Base-by-base conservation (phyloP, 2,113 vertebrate species). In the Pangasianodon hypophthalmus region DNA sequence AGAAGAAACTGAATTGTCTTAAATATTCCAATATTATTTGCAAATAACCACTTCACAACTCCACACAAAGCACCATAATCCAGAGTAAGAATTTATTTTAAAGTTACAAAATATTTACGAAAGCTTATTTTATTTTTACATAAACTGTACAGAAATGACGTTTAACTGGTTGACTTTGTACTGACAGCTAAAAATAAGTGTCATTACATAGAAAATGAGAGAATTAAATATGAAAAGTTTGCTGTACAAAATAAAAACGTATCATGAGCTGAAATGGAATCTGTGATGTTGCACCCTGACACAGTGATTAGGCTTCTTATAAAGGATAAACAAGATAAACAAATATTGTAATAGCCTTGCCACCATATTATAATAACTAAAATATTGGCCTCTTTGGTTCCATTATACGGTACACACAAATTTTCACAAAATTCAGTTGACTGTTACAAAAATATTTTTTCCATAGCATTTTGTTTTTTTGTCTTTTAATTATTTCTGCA, bases 401-500 rank as follows among this genome's bases (percentile, higher is more conserved):
- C 96, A 96, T 97, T 96, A 97, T 97, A 96, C 96, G 94, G 96
- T 97, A 97, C 96, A 97, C 96, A 97, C 96, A 97, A 6, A 24
- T 96, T 97, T 93, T 96, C 95, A 97, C 95, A 96, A 96, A 97
- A 95, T 96, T 96, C 95, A 95, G 96, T 96, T 98, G 96, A 96
- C 95, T 97, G 97, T 97, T 98, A 98, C 97, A 99, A 99, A 99
- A 99, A 99, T 98, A 98, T 97, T 96, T 95, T 94, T 94, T 97
- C 97, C 97, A 98, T 98, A 97, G 97, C 97, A 99, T 97, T 97
- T 97, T 96, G 79, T 90, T 85, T 89, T 89, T 87, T 91, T 87
- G 95, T 94, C 93, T 94, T 95, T 93, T 93, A 96, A 96, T 97
- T 98, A 97, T 97, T 97, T 97, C 97, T 97, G 97, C 97, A 98